Base-by-base conservation (phyloP, 2,113 vertebrate species). In the Daubentonia madagascariensis region DNA sequence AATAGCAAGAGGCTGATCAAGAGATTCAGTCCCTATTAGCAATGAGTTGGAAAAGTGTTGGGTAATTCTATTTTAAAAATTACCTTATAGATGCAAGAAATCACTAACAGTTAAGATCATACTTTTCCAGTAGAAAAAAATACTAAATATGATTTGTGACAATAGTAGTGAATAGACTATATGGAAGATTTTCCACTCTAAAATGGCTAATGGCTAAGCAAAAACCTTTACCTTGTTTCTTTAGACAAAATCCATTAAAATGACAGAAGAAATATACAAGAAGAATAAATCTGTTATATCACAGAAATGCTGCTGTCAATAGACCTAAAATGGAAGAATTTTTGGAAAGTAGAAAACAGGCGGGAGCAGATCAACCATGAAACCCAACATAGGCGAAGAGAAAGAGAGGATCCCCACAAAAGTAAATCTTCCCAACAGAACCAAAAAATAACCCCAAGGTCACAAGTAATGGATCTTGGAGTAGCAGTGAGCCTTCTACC, bases 41-140 rank as follows among this genome's bases (percentile, higher is more conserved):
- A 57, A 28, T 65, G 25, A 93, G 4, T 48, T 96, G 32, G 18
- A 57, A 83, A 96, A 92, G 7, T 75, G 0, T 54, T 63, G 37
- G 12, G 52, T 73, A 93, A 95, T 79, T 48, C 25, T 45, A 52
- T 75, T 59, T 95, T 32, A 17, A 79, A 97, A 90, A 67, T 91
- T 52, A 57, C 16, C 17, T n/a, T 79, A 48, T 17, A 65, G 28
- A 80, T 54, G 2, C 84, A 93, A 80, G 28, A 92, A 85, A 63
- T 90, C 43, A 73, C 35, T 57, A 67, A 4, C 72, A 83, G 37
- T 83, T 79, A 78, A 93, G 8, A 40, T 86, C 32, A 86, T n/a
- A 22, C 28, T 57, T 91, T 93, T 96, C 43, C 59, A 68, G 35
- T 23, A 73, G 23, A 67, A 96, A 93, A 78, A 17, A 20, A 45